Percentiles rank a stretch among this genome's conserved stretches.
These are phyloP conservation scores for Diachrysia chrysitis DNA, from an alignment of 2,888 invertebrate species.

Conservation along the genomic window DNA sequence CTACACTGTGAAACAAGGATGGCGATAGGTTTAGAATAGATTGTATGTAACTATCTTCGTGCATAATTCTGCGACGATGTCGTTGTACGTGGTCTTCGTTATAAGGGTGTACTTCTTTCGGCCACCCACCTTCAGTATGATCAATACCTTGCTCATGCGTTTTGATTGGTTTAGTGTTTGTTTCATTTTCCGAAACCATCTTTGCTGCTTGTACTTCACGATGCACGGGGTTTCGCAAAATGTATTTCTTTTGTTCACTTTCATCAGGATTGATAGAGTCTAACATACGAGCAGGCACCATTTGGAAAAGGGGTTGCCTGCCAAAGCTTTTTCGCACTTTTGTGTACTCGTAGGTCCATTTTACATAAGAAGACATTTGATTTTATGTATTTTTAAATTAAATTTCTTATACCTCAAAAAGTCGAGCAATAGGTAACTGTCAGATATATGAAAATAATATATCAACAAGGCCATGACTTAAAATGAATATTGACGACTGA, in stretches of 20 bases:
- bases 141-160: slow-evolving; percentile 90
- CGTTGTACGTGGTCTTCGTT: slow-evolving; percentile 92
- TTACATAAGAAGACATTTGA: slow-evolving; percentile 70
- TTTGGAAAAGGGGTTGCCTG: slow-evolving; percentile 83
- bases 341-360: slow-evolving; percentile 81
- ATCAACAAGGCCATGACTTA: slow-evolving; percentile 76
- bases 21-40: slow-evolving; percentile 89
- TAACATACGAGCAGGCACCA: slow-evolving; percentile 77
- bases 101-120: slow-evolving; percentile 91
- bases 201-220: slow-evolving; percentile 83
- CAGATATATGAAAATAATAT: slow-evolving; percentile 63
- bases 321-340: slow-evolving; percentile 87
- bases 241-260: slow-evolving; percentile 79
- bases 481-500: slow-evolving; percentile 67
- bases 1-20: slow-evolving; percentile 90
- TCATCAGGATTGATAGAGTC: slow-evolving; percentile 81
- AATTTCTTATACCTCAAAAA: slow-evolving; percentile 26
- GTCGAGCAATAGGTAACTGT: slow-evolving; percentile 54
- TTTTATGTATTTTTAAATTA: slow-evolving; percentile 31
- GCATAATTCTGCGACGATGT: slow-evolving; percentile 93
- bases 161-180: slow-evolving; percentile 90
- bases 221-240: slow-evolving; percentile 87
- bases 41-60: slow-evolving; percentile 93
- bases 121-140: slow-evolving; percentile 96
- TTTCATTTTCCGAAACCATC: slow-evolving; percentile 84